A percentile compares a stretch with the other conserved stretches of the same genome.
These are phyloP conservation scores for Ciona savignyi DNA, from an alignment of 23 tunicate species.

Conservation along the genomic window DNA sequence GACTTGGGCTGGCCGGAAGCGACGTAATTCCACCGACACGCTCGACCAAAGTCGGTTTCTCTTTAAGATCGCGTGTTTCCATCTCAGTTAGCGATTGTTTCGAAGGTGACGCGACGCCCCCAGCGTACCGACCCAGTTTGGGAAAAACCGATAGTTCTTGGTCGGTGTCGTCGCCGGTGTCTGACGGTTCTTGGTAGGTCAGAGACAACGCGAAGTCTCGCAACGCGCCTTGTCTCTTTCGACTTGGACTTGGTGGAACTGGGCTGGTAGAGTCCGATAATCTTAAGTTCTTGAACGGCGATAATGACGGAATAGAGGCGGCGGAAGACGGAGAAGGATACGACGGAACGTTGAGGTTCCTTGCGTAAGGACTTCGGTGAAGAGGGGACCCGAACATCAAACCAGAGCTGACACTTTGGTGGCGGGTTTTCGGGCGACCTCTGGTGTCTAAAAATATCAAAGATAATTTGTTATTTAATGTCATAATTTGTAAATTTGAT, in stretches of 20 bases:
- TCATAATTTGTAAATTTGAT: too few relatives aligned
- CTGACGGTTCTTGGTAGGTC: background rate
- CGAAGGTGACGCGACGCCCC: conserved; percentile 12
- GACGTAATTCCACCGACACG: conserved; percentile 12
- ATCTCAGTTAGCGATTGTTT: background rate
- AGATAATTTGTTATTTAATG: too few relatives aligned
- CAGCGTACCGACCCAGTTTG: conserved; percentile 28
- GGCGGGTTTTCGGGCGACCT: background rate
- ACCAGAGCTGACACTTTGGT: background rate
- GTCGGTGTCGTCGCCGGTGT: conserved; percentile 9
- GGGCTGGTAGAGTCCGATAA: conserved; percentile 52
- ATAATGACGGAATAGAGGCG: conserved; percentile 17
- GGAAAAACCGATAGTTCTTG: conserved; percentile 7
- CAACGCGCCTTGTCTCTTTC: conserved; percentile 26
- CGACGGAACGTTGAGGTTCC: background rate
- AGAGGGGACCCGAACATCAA: background rate
- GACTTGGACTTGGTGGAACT: conserved; percentile 30
- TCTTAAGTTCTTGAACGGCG: conserved; percentile 38
- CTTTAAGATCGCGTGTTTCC: background rate
- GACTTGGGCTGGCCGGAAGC: conserved; percentile 69
- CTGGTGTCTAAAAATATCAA: background rate
- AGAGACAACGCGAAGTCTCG: background rate
- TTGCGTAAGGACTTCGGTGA: background rate
- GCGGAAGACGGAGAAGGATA: conserved; percentile 20
- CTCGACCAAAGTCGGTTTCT: background rate